Conservation (phyloP, 2,797 vertebrate species). For the Cyclura pinguis region DNA sequence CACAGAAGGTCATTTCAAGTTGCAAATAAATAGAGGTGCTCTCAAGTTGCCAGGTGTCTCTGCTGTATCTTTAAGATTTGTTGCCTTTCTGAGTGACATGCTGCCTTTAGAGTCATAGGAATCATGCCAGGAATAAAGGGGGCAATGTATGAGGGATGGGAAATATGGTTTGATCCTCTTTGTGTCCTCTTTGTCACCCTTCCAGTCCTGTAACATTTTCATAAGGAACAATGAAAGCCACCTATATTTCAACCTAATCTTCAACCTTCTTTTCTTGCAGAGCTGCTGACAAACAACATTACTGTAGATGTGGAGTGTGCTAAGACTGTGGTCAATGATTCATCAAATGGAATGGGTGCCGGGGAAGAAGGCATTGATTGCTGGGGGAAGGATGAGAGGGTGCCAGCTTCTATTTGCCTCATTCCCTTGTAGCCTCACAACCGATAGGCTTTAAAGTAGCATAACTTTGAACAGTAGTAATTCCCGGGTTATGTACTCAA, state of each 20-base stretch:
- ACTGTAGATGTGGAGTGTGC: background rate
- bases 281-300: slow-evolving; percentile 13
- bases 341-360: slow-evolving; percentile 14
- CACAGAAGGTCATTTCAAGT: background rate
- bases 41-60: too few species aligned
- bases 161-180: background rate
- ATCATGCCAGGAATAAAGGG: background rate
- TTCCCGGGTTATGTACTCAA: background rate
- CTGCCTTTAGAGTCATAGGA: background rate
- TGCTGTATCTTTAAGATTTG: background rate
- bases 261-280: background rate
- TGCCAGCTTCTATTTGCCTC: too few species aligned
- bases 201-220: background rate
- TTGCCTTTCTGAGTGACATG: background rate
- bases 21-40: too few species aligned
- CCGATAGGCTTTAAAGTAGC: background rate
- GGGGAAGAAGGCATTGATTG: background rate
- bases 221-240: too few species aligned
- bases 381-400: too few species aligned
- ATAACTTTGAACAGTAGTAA: background rate
- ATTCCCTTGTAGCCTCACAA: background rate
- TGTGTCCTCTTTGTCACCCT: background rate
- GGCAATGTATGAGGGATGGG: too few species aligned
- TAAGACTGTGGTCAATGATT: background rate
- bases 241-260: background rate